These are phyloP conservation scores for Cuculus canorus DNA, from an alignment of 2,797 vertebrate species.

Conservation along the genomic window DNA sequence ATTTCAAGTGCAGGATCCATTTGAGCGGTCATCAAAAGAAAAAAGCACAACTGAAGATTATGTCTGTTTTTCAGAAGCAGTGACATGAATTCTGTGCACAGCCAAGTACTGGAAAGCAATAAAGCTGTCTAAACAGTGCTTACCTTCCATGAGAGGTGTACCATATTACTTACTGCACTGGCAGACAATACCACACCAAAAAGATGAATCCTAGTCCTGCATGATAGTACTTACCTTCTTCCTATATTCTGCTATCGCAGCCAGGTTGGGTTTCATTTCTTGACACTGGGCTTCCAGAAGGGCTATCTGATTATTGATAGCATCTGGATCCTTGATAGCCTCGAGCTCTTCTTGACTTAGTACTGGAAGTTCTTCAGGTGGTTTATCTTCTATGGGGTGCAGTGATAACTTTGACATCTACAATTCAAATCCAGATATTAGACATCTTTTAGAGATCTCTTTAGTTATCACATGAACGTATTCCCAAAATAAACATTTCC, in stretches of 20 bases:
- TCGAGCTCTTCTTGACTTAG: constrained; percentile 83
- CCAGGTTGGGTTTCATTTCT: constrained; percentile 93
- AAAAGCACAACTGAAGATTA: neutral
- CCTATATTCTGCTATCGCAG: constrained; percentile 89
- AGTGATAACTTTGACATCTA: constrained; percentile 87
- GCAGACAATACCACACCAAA: no score
- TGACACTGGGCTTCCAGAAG: constrained; percentile 88
- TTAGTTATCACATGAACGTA: neutral
- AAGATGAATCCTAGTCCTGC: no score
- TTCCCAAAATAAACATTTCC: neutral
- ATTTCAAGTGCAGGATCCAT: neutral
- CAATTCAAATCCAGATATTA: neutral
- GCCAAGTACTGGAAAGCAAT: neutral
- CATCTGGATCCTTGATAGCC: constrained; percentile 80
- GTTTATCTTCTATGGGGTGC: constrained; percentile 83
- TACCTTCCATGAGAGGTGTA: neutral
- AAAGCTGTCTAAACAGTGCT: neutral
- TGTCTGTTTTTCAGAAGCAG: no score
- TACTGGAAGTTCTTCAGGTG: constrained; percentile 80
- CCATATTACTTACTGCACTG: fast-evolving
- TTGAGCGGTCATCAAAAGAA: neutral
- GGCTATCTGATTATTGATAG: constrained; percentile 87
- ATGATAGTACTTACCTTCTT: constrained; percentile 82
- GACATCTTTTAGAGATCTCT: no score
- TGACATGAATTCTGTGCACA: neutral